Conservation (phyloP, 2,888 invertebrate species). For the Isoperla grammatica region DNA sequence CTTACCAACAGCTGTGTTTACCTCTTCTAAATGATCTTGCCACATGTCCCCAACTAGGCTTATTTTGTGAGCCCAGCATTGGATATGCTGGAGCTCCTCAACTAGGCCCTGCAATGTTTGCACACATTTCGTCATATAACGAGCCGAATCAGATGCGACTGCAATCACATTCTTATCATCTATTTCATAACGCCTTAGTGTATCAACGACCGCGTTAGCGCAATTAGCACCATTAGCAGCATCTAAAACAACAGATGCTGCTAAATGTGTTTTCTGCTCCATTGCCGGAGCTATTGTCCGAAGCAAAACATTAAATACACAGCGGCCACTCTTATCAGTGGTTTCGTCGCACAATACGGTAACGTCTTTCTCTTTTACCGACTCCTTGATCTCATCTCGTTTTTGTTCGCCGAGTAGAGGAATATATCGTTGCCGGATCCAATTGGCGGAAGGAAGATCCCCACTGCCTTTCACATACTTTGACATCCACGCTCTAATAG, state of each 20-base stretch:
- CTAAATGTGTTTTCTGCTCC: background rate
- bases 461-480: slow-evolving; percentile 13
- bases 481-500: background rate
- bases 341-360: slow-evolving; percentile 19
- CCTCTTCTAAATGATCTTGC: too few species aligned
- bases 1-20: too few species aligned
- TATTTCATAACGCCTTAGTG: slow-evolving; percentile 12
- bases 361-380: slow-evolving; percentile 8
- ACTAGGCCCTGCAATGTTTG: too few species aligned
- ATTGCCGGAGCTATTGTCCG: background rate
- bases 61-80: too few species aligned
- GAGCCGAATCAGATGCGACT: slow-evolving; percentile 15
- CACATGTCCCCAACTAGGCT: too few species aligned
- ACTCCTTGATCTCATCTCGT: slow-evolving; percentile 5
- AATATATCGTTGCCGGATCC: slow-evolving; percentile 14
- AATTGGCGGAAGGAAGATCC: slow-evolving; percentile 14
- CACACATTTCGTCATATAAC: slow-evolving; percentile 11
- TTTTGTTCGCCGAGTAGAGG: slow-evolving; percentile 8
- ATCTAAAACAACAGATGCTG: slow-evolving; percentile 9
- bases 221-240: slow-evolving; percentile 10
- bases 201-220: slow-evolving; percentile 19
- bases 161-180: background rate
- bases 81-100: too few species aligned
- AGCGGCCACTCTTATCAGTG: slow-evolving; percentile 18
- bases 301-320: slow-evolving; percentile 20